Evolutionary conservation across 2,113 vertebrate species (phyloP), one percentile per base, ranked within the genome.

Genomic region (Oncorhynchus tshawytscha): DNA sequence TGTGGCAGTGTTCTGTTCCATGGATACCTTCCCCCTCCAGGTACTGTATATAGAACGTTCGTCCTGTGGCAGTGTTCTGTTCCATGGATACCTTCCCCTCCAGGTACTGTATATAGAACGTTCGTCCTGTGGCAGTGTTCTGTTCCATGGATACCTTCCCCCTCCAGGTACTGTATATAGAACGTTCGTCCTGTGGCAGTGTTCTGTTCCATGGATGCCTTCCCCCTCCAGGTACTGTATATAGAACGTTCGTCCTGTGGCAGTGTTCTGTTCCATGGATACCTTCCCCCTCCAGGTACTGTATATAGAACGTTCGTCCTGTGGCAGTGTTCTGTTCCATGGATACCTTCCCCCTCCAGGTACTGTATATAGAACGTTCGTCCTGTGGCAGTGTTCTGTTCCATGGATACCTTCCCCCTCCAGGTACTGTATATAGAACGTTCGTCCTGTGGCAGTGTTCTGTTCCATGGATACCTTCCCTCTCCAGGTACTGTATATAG

Each of bases 1-100:
- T 99, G 98, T 80, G 98, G 98, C 77, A 99, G 97, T 3, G 97
- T 99, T 75, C 96, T 99, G 25, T 99, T 99, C 81, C 98, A 99
- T 6, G 98, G 97, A 51, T 99, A 99, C 88, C 88, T 99, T 78
- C 97, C 97, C 9, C 97, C 97, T 48, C 97, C 98, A 94, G 97
- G 98, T 62, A 57, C 13, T 11, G 9, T 45, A 11, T 45, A 25
- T 25, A 25, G 25, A 25, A 25, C 25, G 25, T 25, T 25, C 25
- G 0, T 98, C 97, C 0, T 99, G 98, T 80, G 98, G 98, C 77
- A 99, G 97, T 3, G 97, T 99, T 75, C 96, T 99, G 25, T 99
- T 99, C 81, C 98, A 99, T 6, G 98, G 97, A 51, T 99, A 99
- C 88, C 88, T 99, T 78, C 97, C 97, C 97, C 97, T 48, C 97